A percentile compares a stretch with the other conserved stretches of the same genome.
Evolutionary conservation across 2,888 invertebrate species (phyloP).

Genomic region (Erannis defoliaria): DNA sequence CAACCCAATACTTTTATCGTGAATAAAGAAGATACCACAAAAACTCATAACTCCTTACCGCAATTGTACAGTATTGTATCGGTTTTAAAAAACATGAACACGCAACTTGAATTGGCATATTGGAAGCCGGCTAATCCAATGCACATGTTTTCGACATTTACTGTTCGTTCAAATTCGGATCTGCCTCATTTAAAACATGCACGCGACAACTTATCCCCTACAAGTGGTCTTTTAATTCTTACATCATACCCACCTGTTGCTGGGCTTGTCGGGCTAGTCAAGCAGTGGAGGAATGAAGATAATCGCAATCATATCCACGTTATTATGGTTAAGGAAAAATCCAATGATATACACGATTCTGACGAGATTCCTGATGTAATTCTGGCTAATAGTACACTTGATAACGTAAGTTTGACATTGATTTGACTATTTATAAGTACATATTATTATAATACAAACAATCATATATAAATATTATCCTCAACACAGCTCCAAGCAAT

Average conservation of each 20-base stretch:
- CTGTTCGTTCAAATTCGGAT: background rate
- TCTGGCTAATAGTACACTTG: background rate
- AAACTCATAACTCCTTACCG: background rate
- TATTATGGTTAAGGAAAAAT: background rate
- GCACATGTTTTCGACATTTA: background rate
- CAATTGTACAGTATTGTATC: background rate
- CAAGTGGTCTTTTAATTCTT: background rate
- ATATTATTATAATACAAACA: no score
- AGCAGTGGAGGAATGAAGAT: background rate
- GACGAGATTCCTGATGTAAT: background rate
- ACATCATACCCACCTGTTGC: slow-evolving; percentile 1
- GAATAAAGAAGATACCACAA: background rate
- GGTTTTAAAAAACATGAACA: background rate
- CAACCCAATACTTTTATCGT: background rate
- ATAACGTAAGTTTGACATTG: background rate
- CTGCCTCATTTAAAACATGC: background rate
- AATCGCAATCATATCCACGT: background rate
- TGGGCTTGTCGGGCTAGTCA: background rate
- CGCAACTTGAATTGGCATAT: background rate
- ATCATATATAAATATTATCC: background rate
- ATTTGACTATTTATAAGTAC: no score
- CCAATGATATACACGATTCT: background rate
- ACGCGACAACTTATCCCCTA: background rate
- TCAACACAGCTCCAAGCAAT: no score
- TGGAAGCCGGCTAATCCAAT: background rate